Percentiles rank a stretch among this genome's conserved stretches.
phyloP scores from a whole-genome alignment of 2,888 invertebrate species.

The Agrilus cyanescens region DNA sequence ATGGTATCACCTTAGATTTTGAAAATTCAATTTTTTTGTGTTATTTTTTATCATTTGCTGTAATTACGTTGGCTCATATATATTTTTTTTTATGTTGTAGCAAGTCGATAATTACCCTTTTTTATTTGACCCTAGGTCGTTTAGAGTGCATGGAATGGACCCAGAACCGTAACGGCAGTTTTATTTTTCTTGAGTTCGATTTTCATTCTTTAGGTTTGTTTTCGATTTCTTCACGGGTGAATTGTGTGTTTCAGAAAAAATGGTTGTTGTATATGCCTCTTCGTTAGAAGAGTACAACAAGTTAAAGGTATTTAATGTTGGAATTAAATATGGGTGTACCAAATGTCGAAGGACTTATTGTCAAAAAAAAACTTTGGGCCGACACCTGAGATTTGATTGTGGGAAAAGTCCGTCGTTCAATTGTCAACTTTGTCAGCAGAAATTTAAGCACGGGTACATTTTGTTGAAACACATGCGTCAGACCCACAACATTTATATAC shows the following conservation, averaged over 20 bases:
- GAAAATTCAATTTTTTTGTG: too few relatives aligned
- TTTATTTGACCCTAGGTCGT: background rate
- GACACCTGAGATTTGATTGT: constrained; percentile 39
- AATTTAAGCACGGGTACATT: constrained; percentile 30
- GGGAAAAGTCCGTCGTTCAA: constrained; percentile 31
- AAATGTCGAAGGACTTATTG: constrained; percentile 31
- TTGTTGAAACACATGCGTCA: constrained; percentile 29
- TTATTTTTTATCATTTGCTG: too few relatives aligned
- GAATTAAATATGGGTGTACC: constrained; percentile 28
- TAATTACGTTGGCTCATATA: too few relatives aligned
- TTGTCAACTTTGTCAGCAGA: constrained; percentile 25
- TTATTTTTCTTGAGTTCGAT: too few relatives aligned
- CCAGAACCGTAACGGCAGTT: too few relatives aligned
- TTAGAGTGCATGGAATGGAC: background rate
- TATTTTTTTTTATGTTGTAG: too few relatives aligned
- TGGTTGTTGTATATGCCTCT: constrained; percentile 26
- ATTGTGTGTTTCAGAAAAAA: too few relatives aligned
- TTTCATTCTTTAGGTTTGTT: too few relatives aligned
- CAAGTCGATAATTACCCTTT: too few relatives aligned
- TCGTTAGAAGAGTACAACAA: constrained; percentile 30
- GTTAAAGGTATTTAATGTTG: constrained; percentile 27
- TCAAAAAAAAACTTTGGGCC: constrained; percentile 32
- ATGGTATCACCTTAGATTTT: too few relatives aligned
- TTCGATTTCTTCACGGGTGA: too few relatives aligned
- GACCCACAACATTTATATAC: constrained; percentile 25